A percentile compares a stretch with the other conserved stretches of the same genome.
phyloP scores from a whole-genome alignment of 2,113 vertebrate species.

The Dipodomys merriami region DNA sequence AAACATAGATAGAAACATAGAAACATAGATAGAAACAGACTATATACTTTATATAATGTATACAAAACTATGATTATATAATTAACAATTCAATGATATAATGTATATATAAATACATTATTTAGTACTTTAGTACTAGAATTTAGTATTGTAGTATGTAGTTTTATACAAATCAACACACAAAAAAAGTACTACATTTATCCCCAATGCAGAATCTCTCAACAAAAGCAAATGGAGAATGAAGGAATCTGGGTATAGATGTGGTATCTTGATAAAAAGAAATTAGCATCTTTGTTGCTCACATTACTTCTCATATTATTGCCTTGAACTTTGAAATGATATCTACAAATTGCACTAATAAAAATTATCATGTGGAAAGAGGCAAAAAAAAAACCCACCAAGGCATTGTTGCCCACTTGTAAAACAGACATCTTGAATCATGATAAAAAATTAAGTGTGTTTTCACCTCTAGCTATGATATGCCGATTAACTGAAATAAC shows the following conservation, averaged over 20 bases:
- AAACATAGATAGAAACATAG: too few relatives aligned
- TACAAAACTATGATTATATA: too few relatives aligned
- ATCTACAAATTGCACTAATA: neutral
- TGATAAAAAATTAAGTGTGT: neutral
- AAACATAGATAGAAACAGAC: too few relatives aligned
- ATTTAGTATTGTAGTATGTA: too few relatives aligned
- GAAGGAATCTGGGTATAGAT: slow-evolving; percentile 17
- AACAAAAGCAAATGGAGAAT: neutral
- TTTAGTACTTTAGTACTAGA: too few relatives aligned
- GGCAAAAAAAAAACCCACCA: neutral
- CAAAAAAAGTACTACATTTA: too few relatives aligned
- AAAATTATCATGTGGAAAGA: neutral
- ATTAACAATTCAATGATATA: too few relatives aligned
- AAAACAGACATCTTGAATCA: neutral
- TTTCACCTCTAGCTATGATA: neutral
- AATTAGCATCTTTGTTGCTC: neutral
- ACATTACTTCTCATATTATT: neutral
- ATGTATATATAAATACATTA: too few relatives aligned
- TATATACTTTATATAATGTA: too few relatives aligned
- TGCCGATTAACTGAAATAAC: neutral
- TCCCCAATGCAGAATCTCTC: too few relatives aligned
- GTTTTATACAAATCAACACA: too few relatives aligned
- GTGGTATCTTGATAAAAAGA: slow-evolving; percentile 6
- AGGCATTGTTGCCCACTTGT: neutral
- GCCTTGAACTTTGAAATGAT: slow-evolving; percentile 31